Evolutionary conservation across 2,113 vertebrate species (phyloP).

Genomic region (Zosterops japonicus): DNA sequence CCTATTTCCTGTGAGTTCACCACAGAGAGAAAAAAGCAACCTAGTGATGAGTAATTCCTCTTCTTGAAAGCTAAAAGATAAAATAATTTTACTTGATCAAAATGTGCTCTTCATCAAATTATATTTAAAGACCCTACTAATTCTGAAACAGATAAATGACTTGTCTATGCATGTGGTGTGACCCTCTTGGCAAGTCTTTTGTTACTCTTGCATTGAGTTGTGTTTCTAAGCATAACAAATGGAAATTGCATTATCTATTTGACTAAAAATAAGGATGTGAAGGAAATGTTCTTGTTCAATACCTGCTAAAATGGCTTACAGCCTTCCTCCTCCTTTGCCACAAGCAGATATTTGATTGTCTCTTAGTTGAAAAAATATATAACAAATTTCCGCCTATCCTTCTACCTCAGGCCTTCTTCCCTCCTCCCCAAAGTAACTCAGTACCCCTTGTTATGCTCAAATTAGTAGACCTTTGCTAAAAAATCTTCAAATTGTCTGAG

Average conservation of each 20-base stretch:
- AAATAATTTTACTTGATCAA: not conserved
- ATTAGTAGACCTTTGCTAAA: not conserved
- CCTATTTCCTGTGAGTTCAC: not conserved
- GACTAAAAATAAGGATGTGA: not conserved
- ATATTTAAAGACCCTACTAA: not conserved
- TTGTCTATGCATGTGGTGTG: not conserved
- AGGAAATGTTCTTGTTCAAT: not conserved
- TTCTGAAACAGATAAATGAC: not conserved
- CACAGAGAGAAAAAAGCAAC: not conserved
- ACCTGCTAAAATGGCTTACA: not conserved
- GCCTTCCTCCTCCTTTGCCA: not conserved
- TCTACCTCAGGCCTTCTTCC: not conserved
- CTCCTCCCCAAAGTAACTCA: not conserved
- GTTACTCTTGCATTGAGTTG: not conserved
- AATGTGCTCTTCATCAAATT: not conserved
- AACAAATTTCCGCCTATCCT: not conserved
- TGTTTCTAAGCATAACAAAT: not conserved
- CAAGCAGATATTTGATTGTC: not conserved
- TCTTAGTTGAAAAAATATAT: not conserved
- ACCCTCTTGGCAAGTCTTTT: not conserved
- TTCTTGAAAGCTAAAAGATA: not conserved
- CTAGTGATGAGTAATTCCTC: not conserved
- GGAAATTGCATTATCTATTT: not conserved
- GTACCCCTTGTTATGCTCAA: not conserved
- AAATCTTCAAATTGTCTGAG: not conserved